phyloP scores from a whole-genome alignment of 2,888 invertebrate genomes.

The Acleris emargana region DNA sequence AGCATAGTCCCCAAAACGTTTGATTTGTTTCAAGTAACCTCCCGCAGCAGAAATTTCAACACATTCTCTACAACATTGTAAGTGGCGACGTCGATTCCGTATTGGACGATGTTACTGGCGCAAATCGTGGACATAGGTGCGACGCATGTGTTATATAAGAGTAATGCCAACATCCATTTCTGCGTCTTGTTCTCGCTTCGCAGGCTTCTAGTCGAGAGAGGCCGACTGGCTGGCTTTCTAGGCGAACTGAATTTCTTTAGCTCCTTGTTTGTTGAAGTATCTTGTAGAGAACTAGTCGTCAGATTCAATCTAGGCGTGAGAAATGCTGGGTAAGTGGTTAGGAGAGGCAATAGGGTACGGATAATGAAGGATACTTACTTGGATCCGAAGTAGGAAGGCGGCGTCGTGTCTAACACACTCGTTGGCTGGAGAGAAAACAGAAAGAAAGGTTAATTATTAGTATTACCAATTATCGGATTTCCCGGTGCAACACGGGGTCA shows the following conservation, averaged over 20 bases:
- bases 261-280: neutral
- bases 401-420: conserved; percentile 58
- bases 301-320: conserved; percentile 19
- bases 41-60: conserved; percentile 64
- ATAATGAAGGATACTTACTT: conserved; percentile 54
- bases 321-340: conserved; percentile 11
- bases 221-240: conserved; percentile 42
- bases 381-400: conserved; percentile 67
- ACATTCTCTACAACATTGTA: conserved; percentile 66
- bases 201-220: conserved; percentile 43
- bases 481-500: no score
- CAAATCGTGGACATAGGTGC: conserved; percentile 75
- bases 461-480: no score
- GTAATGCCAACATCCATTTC: conserved; percentile 73
- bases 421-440: conserved; percentile 58
- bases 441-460: neutral
- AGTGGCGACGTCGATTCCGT: conserved; percentile 73
- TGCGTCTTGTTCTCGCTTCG: conserved; percentile 51
- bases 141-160: conserved; percentile 72
- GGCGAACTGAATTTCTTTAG: conserved; percentile 25
- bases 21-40: conserved; percentile 55
- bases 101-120: conserved; percentile 68
- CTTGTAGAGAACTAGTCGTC: conserved; percentile 16
- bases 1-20: conserved; percentile 67
- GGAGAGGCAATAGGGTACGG: neutral